Evolutionary conservation across 2,888 invertebrate genomes (phyloP).

Genomic region (Microctonus brassicae): DNA sequence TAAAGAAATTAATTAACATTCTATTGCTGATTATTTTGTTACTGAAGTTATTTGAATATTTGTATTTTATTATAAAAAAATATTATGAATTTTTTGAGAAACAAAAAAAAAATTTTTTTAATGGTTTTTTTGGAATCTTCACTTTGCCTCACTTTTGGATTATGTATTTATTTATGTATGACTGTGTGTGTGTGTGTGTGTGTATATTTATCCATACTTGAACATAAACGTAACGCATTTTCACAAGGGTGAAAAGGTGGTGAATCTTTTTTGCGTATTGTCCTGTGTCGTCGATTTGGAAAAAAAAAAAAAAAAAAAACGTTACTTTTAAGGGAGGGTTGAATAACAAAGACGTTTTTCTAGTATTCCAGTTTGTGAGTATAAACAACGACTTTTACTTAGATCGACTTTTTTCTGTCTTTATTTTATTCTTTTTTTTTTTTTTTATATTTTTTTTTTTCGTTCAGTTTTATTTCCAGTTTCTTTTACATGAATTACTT

Average conservation of each 20-base stretch:
- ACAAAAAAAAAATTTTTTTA: too few relatives aligned
- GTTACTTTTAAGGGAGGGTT: neutral
- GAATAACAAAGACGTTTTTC: slow-evolving; percentile 11
- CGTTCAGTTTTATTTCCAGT: neutral
- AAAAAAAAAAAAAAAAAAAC: slow-evolving; percentile 19
- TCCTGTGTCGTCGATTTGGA: slow-evolving; percentile 5
- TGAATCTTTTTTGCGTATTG: slow-evolving; percentile 38
- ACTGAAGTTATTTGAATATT: too few relatives aligned
- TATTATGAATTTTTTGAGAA: too few relatives aligned
- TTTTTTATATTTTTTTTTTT: neutral
- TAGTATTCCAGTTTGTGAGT: neutral
- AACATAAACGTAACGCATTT: slow-evolving; percentile 17
- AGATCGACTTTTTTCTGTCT: neutral
- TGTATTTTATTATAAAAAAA: too few relatives aligned
- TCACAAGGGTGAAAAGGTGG: slow-evolving; percentile 31
- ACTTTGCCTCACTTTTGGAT: too few relatives aligned
- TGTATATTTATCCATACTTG: neutral
- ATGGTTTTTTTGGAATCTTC: too few relatives aligned
- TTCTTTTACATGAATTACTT: neutral
- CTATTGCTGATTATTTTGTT: too few relatives aligned
- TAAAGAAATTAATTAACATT: too few relatives aligned
- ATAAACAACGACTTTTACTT: slow-evolving; percentile 12
- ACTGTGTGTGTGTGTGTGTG: neutral
- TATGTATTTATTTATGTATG: too few relatives aligned
- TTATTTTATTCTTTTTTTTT: neutral